Evolutionary conservation across 2,797 vertebrate genomes (phyloP).

Genomic region (Cyprinodon diabolis): DNA sequence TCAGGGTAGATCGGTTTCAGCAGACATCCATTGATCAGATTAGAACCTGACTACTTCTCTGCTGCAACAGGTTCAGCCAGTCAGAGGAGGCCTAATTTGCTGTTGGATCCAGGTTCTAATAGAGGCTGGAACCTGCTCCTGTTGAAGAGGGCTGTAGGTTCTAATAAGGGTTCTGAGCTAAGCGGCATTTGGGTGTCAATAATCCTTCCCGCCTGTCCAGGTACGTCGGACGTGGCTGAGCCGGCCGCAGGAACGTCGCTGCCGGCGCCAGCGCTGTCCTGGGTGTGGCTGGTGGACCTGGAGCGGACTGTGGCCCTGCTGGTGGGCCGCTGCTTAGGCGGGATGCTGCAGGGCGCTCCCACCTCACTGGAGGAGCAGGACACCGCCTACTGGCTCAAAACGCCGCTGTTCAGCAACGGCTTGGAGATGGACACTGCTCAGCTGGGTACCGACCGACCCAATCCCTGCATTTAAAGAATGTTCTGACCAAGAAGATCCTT

Average conservation of each 20-base stretch:
- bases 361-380: constrained; percentile 94
- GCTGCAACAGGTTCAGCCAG: too few relatives aligned
- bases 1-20: too few relatives aligned
- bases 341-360: constrained; percentile 93
- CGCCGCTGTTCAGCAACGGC: constrained; percentile 93
- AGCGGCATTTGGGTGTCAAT: too few relatives aligned
- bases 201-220: constrained; percentile 62
- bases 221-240: constrained; percentile 89
- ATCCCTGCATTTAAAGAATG: too few relatives aligned
- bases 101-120: too few relatives aligned
- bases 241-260: constrained; percentile 82
- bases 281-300: constrained; percentile 98
- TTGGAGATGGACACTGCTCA: constrained; percentile 92
- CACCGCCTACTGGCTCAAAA: constrained; percentile 94
- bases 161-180: too few relatives aligned
- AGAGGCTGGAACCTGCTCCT: too few relatives aligned
- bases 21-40: too few relatives aligned
- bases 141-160: too few relatives aligned
- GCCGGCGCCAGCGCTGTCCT: constrained; percentile 86
- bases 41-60: too few relatives aligned
- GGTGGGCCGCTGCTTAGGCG: constrained; percentile 94
- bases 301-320: constrained; percentile 94
- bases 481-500: too few relatives aligned
- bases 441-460: constrained; percentile 77
- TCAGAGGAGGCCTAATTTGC: too few relatives aligned